These are phyloP conservation scores for Antigone vipio DNA, from an alignment of 2,113 vertebrate species.

Conservation along the genomic window DNA sequence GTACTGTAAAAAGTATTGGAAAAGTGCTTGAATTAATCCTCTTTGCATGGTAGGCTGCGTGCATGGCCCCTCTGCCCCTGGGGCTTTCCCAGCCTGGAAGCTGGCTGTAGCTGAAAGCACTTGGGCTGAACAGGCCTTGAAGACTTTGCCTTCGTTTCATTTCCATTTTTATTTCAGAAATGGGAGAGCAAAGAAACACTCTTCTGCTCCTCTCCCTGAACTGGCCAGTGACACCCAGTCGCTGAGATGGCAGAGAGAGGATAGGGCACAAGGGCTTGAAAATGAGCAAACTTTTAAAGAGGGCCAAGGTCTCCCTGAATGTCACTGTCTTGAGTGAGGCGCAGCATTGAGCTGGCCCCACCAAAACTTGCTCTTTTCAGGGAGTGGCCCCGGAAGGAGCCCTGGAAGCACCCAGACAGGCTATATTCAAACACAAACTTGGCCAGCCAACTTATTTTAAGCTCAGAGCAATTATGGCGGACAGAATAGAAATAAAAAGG, in stretches of 20 bases:
- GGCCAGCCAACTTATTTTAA: not conserved
- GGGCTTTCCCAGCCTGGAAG: not conserved
- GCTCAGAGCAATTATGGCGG: not conserved
- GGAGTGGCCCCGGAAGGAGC: not conserved
- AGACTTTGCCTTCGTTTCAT: not conserved
- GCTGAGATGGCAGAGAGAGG: not conserved
- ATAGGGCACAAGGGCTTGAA: not conserved
- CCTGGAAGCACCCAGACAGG: not conserved
- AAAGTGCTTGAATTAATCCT: not conserved
- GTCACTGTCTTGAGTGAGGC: fast-evolving
- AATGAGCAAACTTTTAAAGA: not conserved
- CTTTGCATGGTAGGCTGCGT: fast-evolving
- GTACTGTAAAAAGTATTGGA: not conserved
- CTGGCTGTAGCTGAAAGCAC: not conserved
- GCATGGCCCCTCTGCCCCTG: not conserved
- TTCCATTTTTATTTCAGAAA: not conserved
- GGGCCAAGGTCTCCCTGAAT: not conserved
- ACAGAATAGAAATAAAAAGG: not conserved
- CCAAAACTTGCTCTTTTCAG: not conserved
- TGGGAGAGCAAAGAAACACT: not conserved
- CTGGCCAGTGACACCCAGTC: not conserved
- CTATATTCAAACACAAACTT: not conserved
- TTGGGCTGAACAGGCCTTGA: not conserved
- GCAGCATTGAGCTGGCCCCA: not conserved
- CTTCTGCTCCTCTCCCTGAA: not conserved